Evolutionary conservation across 1,140 invertebrate species (phyloP).

Genomic region (Uloborus diversus): DNA sequence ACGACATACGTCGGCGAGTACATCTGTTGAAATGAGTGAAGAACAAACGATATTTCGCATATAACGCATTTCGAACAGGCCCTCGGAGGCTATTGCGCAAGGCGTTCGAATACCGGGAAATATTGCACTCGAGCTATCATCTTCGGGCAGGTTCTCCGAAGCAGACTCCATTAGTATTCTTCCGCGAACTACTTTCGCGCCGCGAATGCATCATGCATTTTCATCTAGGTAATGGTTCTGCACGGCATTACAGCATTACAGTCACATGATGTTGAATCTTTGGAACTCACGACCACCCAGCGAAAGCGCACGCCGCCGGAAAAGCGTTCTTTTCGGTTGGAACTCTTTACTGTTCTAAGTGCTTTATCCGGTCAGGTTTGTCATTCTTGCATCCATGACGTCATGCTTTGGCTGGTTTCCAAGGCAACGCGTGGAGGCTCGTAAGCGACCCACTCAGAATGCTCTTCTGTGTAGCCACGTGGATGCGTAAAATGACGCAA

Average conservation of each 20-base stretch:
- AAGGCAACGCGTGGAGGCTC: constrained; percentile 6
- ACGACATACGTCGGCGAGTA: not conserved
- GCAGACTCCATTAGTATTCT: constrained; percentile 39
- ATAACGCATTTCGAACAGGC: constrained; percentile 25
- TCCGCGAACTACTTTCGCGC: constrained; percentile 51
- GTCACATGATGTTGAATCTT: not conserved
- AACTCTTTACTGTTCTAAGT: constrained; percentile 1
- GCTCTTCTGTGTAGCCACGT: constrained; percentile 41
- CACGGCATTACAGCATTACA: too few species aligned
- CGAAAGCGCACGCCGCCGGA: not conserved
- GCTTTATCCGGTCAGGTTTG: constrained; percentile 7
- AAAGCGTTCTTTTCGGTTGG: not conserved
- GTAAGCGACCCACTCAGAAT: constrained; percentile 9
- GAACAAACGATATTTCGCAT: constrained; percentile 32
- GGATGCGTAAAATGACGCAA: constrained; percentile 52
- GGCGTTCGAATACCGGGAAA: constrained; percentile 21
- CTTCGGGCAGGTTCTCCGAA: constrained; percentile 48
- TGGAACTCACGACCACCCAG: not conserved
- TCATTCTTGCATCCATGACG: constrained; percentile 15
- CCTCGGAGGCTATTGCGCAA: constrained; percentile 45
- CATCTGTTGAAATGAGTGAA: constrained; percentile 32
- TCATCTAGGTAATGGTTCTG: too few species aligned
- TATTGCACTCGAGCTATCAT: constrained; percentile 49
- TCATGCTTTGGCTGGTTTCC: constrained; percentile 42
- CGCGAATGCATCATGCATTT: constrained; percentile 6